Base-by-base conservation (phyloP, 2,888 invertebrate genomes). In the Prenolepis imparis region DNA sequence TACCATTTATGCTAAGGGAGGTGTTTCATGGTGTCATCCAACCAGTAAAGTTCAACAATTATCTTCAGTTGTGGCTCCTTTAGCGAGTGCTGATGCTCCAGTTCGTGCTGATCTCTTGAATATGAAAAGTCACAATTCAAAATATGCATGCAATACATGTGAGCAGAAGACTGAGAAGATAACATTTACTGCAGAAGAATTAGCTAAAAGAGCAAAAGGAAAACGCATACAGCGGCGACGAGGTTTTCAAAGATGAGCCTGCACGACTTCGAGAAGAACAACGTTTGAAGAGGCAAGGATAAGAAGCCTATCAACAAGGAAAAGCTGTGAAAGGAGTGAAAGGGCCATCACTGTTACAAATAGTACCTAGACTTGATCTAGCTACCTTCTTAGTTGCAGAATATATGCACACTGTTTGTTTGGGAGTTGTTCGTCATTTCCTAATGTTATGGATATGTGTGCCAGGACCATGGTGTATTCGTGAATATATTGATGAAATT, bases 1-100 rank as follows among this genome's bases (percentile, higher is more conserved):
- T 55, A 55, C n/a, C n/a, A 55, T 55, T 55, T n/a, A 55, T 55
- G n/a, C 52, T 55, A 55, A 55, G 52, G 52, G 52, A 55, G 52
- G 52, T 21, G n/a, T 55, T 55, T 55, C 3, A 55, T 55, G 52
- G 52, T 55, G 52, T 55, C 52, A 55, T 55, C 52, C 9, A 55
- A 55, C 52, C 52, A 55, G n/a, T 55, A 55, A 55, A 55, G 52
- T n/a, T 55, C 52, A 55, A 8, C 52, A 55, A 55, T 8, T 55
- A 55, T 55, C 52, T 55, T 55, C n/a, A 55, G 52, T 55, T 55
- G 52, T 55, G 52, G 52, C 52, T n/a, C n/a, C 52, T 55, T 55
- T 55, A 55, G 52, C 52, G 52, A 55, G 52, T 55, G 52, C 52
- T 55, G 52, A 55, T 55, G 52, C 52, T n/a, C 52, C 52, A 55